A percentile compares a stretch with the other conserved stretches of the same genome.
Conservation (phyloP, 2,797 vertebrate species). For the Otolemur crassicaudatus region DNA sequence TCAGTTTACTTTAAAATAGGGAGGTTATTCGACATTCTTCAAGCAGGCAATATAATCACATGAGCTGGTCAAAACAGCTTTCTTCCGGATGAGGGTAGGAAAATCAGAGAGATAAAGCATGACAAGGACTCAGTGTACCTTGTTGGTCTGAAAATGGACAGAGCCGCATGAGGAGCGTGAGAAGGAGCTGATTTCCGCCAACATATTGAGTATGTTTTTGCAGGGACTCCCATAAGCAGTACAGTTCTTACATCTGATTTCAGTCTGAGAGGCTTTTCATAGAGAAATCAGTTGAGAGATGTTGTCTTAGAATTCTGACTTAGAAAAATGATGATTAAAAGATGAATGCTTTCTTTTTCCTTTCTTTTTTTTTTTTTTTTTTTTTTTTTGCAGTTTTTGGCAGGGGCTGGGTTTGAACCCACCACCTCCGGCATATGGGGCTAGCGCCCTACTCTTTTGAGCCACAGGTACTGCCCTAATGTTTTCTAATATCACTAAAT, state of each 20-base stretch:
- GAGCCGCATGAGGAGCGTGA: not conserved
- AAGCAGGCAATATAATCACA: too few relatives aligned
- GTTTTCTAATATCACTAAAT: not conserved
- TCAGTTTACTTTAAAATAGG: too few relatives aligned
- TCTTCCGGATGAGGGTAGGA: too few relatives aligned
- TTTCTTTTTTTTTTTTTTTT: too few relatives aligned
- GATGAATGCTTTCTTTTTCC: not conserved
- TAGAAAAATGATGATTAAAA: not conserved
- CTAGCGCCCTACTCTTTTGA: too few relatives aligned
- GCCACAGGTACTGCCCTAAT: too few relatives aligned
- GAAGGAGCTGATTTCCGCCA: not conserved
- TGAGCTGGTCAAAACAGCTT: too few relatives aligned
- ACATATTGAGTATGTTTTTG: not conserved
- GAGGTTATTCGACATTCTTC: too few relatives aligned
- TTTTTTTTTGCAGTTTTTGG: too few relatives aligned
- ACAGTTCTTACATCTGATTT: not conserved
- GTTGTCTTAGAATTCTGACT: not conserved
- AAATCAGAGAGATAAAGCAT: too few relatives aligned
- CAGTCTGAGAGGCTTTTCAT: not conserved
- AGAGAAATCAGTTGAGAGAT: not conserved
- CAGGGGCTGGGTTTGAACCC: too few relatives aligned
- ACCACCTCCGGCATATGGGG: too few relatives aligned
- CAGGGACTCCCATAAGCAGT: not conserved
- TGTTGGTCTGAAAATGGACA: not conserved
- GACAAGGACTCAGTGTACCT: not conserved